These are phyloP conservation scores for Leptopilina syphax DNA, from an alignment of 2,888 invertebrate species.

Conservation along the genomic window DNA sequence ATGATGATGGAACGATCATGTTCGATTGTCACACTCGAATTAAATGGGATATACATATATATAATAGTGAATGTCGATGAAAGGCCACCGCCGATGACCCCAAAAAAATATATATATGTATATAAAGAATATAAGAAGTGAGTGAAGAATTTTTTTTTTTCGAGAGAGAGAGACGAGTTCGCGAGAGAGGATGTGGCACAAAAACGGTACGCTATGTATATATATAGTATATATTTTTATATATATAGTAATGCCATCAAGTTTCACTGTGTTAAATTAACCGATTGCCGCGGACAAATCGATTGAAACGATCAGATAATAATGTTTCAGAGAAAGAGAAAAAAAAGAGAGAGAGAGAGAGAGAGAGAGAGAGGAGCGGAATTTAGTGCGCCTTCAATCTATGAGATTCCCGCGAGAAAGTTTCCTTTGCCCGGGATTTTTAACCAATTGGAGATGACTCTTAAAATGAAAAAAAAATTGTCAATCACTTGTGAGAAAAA, in stretches of 20 bases:
- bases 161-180: slow-evolving; percentile 42
- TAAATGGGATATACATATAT: too few relatives aligned
- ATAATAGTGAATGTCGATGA: slow-evolving; percentile 29
- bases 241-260: slow-evolving; percentile 45
- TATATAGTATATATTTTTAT: too few relatives aligned
- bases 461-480: not conserved
- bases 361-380: slow-evolving; percentile 48
- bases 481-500: slow-evolving; percentile 1
- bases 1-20: slow-evolving; percentile 13
- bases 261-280: slow-evolving; percentile 71
- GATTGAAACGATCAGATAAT: slow-evolving; percentile 67
- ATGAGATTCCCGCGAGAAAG: slow-evolving; percentile 60
- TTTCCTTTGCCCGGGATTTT: slow-evolving; percentile 51
- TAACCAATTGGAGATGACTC: slow-evolving; percentile 47
- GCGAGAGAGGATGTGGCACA: slow-evolving; percentile 54
- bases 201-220: slow-evolving; percentile 50
- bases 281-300: slow-evolving; percentile 67
- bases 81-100: slow-evolving; percentile 50
- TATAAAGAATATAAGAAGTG: slow-evolving; percentile 47
- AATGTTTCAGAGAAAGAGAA: not conserved
- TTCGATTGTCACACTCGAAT: slow-evolving; percentile 1
- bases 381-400: slow-evolving; percentile 64
- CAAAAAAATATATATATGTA: slow-evolving; percentile 36
- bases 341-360: too few relatives aligned
- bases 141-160: not conserved